Percentiles rank a stretch among this genome's conserved stretches.
phyloP scores from a whole-genome alignment of 2,888 invertebrate genomes.

The Drosophila quinaria region DNA sequence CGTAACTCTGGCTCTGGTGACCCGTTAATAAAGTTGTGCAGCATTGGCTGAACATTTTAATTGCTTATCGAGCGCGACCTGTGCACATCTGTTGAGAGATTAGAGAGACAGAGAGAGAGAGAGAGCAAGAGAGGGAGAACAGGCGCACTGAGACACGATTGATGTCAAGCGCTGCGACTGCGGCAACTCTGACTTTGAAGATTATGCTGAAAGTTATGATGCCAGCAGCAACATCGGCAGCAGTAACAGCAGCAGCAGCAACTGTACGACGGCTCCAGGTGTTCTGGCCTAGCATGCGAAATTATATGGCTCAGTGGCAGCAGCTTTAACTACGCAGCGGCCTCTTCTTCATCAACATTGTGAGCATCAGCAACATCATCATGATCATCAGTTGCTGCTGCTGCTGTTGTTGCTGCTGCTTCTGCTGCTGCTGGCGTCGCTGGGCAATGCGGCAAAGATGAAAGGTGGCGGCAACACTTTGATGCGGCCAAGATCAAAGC shows the following conservation, averaged over 20 bases:
- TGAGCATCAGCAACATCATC: conserved; percentile 41
- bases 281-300: conserved; percentile 74
- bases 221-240: conserved; percentile 39
- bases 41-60: conserved; percentile 74
- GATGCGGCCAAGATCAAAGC: conserved; percentile 88
- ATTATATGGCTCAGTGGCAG: conserved; percentile 73
- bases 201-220: conserved; percentile 78
- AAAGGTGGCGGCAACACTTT: conserved; percentile 83
- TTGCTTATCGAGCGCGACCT: conserved; percentile 70
- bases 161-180: conserved; percentile 68
- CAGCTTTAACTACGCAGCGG: conserved; percentile 71
- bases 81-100: conserved; percentile 68
- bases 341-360: conserved; percentile 54
- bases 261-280: conserved; percentile 60
- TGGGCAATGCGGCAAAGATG: conserved; percentile 76
- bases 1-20: conserved; percentile 55
- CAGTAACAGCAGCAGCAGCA: conserved; percentile 41
- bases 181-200: conserved; percentile 73
- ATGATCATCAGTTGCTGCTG: conserved; percentile 30
- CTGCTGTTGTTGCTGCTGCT: conserved; percentile 34
- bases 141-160: conserved; percentile 55
- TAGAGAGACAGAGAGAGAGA: conserved; percentile 46
- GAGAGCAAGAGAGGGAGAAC: conserved; percentile 8
- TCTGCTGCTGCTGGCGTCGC: conserved; percentile 59
- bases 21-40: conserved; percentile 78